Percentiles rank a stretch among this genome's conserved stretches.
phyloP scores from a whole-genome alignment of 37 sponge, comb jelly and placozoan genomes.

The Corticium candelabrum region DNA sequence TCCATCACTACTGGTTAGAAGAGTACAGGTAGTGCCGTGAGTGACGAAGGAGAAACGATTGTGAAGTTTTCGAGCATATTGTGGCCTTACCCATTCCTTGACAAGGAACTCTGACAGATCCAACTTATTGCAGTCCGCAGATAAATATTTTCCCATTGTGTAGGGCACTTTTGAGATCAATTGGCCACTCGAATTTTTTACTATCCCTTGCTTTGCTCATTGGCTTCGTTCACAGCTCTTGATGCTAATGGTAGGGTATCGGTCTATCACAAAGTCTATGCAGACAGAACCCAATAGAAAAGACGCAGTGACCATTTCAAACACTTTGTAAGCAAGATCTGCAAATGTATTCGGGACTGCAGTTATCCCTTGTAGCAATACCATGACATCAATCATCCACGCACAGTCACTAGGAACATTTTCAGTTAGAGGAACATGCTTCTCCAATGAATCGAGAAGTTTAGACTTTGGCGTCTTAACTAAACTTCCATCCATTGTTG shows the following conservation, averaged over 20 bases:
- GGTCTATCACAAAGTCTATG: background rate
- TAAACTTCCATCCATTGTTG: background rate
- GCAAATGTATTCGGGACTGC: background rate
- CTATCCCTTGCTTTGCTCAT: background rate
- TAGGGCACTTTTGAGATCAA: background rate
- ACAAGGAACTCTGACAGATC: background rate
- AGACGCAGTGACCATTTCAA: background rate
- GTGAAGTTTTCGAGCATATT: background rate
- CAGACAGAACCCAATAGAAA: background rate
- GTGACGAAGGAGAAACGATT: background rate
- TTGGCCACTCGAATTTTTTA: background rate
- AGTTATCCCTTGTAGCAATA: background rate
- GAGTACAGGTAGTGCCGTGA: background rate
- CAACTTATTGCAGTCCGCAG: background rate
- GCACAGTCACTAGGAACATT: background rate
- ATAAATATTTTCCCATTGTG: background rate
- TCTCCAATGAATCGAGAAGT: background rate
- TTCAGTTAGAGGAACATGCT: background rate
- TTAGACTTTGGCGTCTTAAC: background rate
- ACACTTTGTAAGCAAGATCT: background rate
- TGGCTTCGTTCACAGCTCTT: background rate
- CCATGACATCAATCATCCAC: background rate
- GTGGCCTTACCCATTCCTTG: background rate
- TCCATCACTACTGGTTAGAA: background rate
- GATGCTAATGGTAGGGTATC: background rate